Evolutionary conservation across 1,140 invertebrate species (phyloP), one percentile per base, ranked within the genome.

Genomic region (Trichoplusia ni): DNA sequence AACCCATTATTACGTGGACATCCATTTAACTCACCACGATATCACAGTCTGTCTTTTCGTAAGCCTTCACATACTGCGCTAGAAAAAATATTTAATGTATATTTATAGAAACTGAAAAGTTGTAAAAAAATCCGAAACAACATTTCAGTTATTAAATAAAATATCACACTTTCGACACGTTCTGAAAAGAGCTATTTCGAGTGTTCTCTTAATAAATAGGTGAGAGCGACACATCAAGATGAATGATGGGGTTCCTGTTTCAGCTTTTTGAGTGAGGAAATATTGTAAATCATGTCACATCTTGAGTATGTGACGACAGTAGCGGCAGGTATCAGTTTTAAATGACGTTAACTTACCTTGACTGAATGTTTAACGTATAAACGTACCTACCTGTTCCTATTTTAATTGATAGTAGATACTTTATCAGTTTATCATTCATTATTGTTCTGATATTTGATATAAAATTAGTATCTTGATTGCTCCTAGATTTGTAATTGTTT

Each of bases 161-260:
- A 9, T 9, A 35, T 9, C 11, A 35, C 11, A 35, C 6, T 7
- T 5, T 2, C 11, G 11, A n/a, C 6, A 35, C 3, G 7, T 9
- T 33, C 19, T 37, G 9, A 1, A 11, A 35, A 19, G 19, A 56
- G 16, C 35, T 27, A 13, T 14, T 40, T 38, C 13, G 21, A 56
- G n/a, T 53, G 37, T 38, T 53, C 37, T 40, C 42, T 42, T 56
- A 42, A 42, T 56, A 56, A 56, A 42, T 42, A 56, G 21, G 37
- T 56, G 37, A 19, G 25, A 56, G 31, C 18, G 23, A 42, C 23
- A 33, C 31, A 56, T 40, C 27, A 42, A 56, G 53, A 56, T 56
- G 53, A 56, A 40, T 56, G 37, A 40, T 56, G 29, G 19, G 31
- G 6, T 35, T 54, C 21, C 4, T 6, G 37, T 42, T 35, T 2